phyloP scores from a whole-genome alignment of 2,113 vertebrate species.

The Entosphenus tridentatus region DNA sequence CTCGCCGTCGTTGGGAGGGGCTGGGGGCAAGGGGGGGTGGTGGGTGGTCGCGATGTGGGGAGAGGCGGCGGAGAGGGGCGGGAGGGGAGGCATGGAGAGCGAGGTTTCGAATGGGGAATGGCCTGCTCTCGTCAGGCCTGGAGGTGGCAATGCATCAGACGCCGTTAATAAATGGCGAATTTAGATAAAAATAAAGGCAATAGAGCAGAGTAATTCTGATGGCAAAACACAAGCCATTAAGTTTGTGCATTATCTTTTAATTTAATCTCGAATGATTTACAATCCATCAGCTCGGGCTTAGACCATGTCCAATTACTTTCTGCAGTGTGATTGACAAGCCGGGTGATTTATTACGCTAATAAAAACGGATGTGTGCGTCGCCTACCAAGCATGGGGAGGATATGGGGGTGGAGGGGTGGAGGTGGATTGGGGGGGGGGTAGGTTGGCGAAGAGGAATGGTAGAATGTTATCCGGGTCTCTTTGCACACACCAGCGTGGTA shows the following conservation, averaged over 20 bases:
- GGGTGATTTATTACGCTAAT: constrained; percentile 99
- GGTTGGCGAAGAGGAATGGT: no score
- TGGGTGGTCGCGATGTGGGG: no score
- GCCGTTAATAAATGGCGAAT: constrained; percentile 7
- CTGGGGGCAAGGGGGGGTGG: no score
- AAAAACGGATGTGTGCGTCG: constrained; percentile 99
- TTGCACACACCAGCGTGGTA: no score
- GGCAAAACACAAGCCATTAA: constrained; percentile 99
- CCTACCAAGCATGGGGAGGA: constrained; percentile 19
- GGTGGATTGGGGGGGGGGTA: no score
- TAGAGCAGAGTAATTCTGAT: constrained; percentile 99
- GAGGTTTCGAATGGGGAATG: constrained; percentile 76
- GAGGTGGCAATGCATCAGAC: constrained; percentile 6
- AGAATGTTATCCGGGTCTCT: no score
- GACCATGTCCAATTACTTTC: constrained; percentile 99
- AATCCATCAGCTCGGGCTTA: constrained; percentile 99
- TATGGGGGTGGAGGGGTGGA: no score
- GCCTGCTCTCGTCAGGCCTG: constrained; percentile 24
- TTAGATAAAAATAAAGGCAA: constrained; percentile 23
- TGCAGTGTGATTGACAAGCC: constrained; percentile 99
- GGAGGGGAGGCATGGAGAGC: constrained; percentile 13
- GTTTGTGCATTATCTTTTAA: constrained; percentile 99
- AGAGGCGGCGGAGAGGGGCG: no score
- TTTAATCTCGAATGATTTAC: constrained; percentile 99
- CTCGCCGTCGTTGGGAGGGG: no score